Percentiles rank a stretch among this genome's conserved stretches.
Evolutionary conservation across 2,113 vertebrate species (phyloP).

Genomic region (Telmatochromis brachygnathus): DNA sequence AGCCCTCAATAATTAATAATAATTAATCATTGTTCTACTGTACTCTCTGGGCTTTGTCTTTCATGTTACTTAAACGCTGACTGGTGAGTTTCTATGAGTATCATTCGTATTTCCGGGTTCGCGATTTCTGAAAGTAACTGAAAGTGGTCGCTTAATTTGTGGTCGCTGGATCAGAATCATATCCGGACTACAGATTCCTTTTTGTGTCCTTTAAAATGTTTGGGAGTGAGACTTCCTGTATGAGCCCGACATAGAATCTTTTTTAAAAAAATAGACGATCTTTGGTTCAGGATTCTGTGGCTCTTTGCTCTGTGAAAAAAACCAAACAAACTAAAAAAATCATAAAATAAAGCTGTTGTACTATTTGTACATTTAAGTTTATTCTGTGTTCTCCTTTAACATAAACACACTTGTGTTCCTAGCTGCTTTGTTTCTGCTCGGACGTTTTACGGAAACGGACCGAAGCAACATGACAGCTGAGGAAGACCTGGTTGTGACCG

Average conservation of each 20-base stretch:
- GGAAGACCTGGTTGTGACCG: background rate
- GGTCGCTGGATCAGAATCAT: background rate
- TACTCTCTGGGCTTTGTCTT: background rate
- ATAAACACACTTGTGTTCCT: background rate
- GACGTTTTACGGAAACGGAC: background rate
- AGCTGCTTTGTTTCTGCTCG: conserved; percentile 10
- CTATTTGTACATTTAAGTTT: background rate
- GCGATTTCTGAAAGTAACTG: background rate
- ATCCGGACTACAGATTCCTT: background rate
- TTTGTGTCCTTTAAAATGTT: background rate
- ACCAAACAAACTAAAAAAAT: background rate
- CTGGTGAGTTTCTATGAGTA: background rate
- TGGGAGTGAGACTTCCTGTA: background rate
- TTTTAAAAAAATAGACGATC: background rate
- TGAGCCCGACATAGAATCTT: rapidly evolving
- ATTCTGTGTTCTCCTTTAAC: background rate
- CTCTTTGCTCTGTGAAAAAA: background rate
- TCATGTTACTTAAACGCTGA: background rate
- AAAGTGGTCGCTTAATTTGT: background rate
- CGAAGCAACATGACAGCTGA: conserved; percentile 30
- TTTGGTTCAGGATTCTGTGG: background rate
- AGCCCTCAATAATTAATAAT: background rate
- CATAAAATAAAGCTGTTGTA: background rate
- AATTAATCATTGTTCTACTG: background rate
- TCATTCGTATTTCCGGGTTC: background rate